phyloP scores from a whole-genome alignment of 1,140 invertebrate genomes.

The Drosophila tani region DNA sequence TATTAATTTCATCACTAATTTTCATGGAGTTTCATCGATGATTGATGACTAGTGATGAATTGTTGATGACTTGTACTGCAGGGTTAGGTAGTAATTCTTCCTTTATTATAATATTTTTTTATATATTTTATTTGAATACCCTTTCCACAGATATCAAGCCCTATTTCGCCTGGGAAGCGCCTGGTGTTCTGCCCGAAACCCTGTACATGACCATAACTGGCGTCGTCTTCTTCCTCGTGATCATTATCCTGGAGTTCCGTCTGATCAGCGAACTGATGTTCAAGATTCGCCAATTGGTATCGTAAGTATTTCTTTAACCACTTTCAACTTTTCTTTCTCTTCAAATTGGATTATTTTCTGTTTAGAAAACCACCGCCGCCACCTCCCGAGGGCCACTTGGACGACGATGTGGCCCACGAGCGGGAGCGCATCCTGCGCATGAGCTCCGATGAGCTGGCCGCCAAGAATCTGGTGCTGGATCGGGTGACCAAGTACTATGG shows the following conservation, averaged over 20 bases:
- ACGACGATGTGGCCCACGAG: constrained; percentile 85
- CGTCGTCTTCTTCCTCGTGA: constrained; percentile 57
- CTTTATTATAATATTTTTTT: no score
- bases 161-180: constrained; percentile 60
- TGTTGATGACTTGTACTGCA: no score
- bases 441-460: constrained; percentile 34
- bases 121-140: not conserved
- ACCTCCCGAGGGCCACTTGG: constrained; percentile 56
- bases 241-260: constrained; percentile 65
- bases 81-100: no score
- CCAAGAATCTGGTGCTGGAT: constrained; percentile 84
- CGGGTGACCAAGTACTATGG: constrained; percentile 89
- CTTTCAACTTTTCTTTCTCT: no score
- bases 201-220: constrained; percentile 52
- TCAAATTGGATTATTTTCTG: not conserved
- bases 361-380: constrained; percentile 58
- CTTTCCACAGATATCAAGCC: constrained; percentile 34
- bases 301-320: constrained; percentile 39
- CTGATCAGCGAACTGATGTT: constrained; percentile 59
- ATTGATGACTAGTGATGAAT: no score
- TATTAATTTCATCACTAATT: no score
- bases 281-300: constrained; percentile 27
- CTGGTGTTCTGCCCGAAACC: constrained; percentile 62
- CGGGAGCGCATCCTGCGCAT: constrained; percentile 74
- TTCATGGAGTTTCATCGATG: no score